Base-by-base conservation (phyloP, 2,113 vertebrate species). In the Rhynchomys soricoides region DNA sequence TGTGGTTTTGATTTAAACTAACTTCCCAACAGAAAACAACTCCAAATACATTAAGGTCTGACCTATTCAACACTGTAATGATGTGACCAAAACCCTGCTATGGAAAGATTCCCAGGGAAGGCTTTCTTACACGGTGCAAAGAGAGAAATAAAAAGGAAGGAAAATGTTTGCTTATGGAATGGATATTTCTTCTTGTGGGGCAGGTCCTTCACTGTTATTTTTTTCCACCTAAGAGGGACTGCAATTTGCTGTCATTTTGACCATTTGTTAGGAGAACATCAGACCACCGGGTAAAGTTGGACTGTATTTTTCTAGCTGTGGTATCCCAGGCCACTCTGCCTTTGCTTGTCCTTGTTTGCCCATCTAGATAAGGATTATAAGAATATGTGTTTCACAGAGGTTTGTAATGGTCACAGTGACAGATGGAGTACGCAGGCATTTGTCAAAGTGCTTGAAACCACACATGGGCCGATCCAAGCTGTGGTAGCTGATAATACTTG, bases 21-120 rank as follows among this genome's bases (percentile, higher is more conserved):
- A 70, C 64, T 95, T 91, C 43, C 7, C 82, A 87, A 94, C 37
- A 64, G 37, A 95, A 12, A 92, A 22, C 34, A 94, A 83, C 57
- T 95, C 93, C 93, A 98, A 83, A 93, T 89, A 85, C 34, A 90
- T 29, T 78, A 85, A 77, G 50, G 64, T 78, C 78, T 57, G 91
- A 94, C 55, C 82, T 91, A 24, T 48, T 16, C 62, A 89, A 74
- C 34, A 92, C 15, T 40, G n/a, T 31, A 95, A 94, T 43, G 5
- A 78, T 12, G n/a, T 45, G 70, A 34, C 75, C 81, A 86, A 37
- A 92, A 37, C 66, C 77, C 40, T 78, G 48, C 7, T 94, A 78
- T 96, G 95, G 62, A 91, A 95, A 93, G 48, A 96, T 70, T 66
- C 57, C n/a, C 62, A 89, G 45, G 0, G 43, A 93, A 94, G 59